A percentile compares a stretch with the other conserved stretches of the same genome.
Evolutionary conservation across 1,140 invertebrate species (phyloP).

Genomic region (Papilio aristodemus): DNA sequence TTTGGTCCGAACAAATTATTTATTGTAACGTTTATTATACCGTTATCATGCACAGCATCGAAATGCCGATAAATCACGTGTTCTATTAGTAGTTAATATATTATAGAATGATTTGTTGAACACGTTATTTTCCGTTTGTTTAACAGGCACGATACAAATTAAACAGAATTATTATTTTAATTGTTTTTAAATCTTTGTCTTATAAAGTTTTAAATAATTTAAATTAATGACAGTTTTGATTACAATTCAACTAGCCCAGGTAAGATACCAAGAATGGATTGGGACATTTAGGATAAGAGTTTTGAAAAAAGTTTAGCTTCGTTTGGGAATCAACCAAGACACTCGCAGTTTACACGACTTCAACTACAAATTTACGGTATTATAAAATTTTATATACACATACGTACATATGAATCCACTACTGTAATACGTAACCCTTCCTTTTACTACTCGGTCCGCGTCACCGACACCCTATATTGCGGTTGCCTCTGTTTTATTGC

Average conservation of each 20-base stretch:
- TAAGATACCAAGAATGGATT: too few relatives aligned
- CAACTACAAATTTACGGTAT: too few relatives aligned
- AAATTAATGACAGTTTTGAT: too few relatives aligned
- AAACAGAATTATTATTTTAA: neutral
- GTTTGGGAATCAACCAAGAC: too few relatives aligned
- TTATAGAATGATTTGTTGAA: constrained; percentile 27
- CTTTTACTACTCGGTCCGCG: constrained; percentile 16
- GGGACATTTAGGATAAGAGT: too few relatives aligned
- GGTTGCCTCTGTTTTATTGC: constrained; percentile 37
- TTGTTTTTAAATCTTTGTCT: neutral
- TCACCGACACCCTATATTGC: constrained; percentile 31
- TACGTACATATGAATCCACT: neutral
- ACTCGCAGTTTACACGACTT: too few relatives aligned
- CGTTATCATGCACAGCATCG: constrained; percentile 25
- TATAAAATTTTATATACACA: too few relatives aligned
- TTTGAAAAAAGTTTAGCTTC: too few relatives aligned
- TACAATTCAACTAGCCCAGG: too few relatives aligned
- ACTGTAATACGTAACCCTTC: constrained; percentile 28
- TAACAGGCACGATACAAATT: neutral
- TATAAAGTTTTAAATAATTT: too few relatives aligned
- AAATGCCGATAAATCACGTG: constrained; percentile 24
- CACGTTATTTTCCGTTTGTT: constrained; percentile 14
- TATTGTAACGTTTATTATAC: constrained; percentile 30
- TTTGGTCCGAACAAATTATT: constrained; percentile 31
- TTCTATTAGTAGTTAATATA: constrained; percentile 29